Base-by-base conservation (phyloP, 2,797 vertebrate genomes). In the Diglossa cyanea region DNA sequence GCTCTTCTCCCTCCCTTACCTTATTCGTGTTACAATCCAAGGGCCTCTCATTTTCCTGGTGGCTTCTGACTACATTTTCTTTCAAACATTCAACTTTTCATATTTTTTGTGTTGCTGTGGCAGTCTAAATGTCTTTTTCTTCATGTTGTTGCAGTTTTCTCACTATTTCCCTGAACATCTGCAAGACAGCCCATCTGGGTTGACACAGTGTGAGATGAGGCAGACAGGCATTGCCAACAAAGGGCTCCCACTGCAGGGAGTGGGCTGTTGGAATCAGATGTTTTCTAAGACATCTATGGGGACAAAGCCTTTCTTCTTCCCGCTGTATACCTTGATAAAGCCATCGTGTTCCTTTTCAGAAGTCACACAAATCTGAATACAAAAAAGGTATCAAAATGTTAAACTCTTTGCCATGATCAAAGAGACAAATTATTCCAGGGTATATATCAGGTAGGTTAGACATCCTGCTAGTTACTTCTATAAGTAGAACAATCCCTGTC, bases 251-350 rank as follows among this genome's bases (percentile, higher is more conserved):
- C 93, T 86, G 96, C 95, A 73, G 88, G 55, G 54, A 83, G 80
- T 17, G 23, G 81, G 84, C 62, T 85, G 87, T 33, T 58, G 21
- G 54, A 95, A 97, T 98, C 99, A 99, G 97, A 99, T 98, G 93
- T 99, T 98, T 96, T 99, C 99, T 86, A 99, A 98, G 86, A 99
- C 94, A 1, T 99, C 98, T 35, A 98, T 98, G 47, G 99, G 99
- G 70, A 99, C 98, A 4, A 98, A 99, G 86, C 99, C 99, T 97
- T 97, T 98, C 97, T 99, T 99, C 98, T 99, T 99, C 66, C 99
- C 99, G 4, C 99, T 98, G 91, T 97, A 97, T 90, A 99, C 99
- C 96, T 98, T 98, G 97, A 99, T 98, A 97, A 99, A 99, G 96
- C 99, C 99, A 1, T 98, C 97, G 2, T 85, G 98, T 84, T 99